Conservation (phyloP, 2,888 invertebrate species). For the Hemithea aestivaria region DNA sequence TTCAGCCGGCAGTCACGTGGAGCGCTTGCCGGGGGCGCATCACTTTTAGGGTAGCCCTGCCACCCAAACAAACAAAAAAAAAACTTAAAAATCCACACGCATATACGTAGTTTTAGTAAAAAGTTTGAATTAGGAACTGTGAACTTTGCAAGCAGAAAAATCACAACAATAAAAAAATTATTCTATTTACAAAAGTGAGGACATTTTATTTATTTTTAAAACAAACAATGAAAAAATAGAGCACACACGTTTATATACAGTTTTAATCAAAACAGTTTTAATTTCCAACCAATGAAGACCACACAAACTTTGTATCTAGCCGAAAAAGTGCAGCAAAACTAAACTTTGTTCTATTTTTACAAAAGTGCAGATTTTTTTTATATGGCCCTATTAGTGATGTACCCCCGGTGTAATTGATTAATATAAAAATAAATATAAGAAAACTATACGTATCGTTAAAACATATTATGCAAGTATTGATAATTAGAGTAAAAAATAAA, state of each 20-base stretch:
- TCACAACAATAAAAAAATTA: conserved; percentile 11
- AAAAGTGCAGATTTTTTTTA: too few relatives aligned
- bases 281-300: too few relatives aligned
- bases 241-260: too few relatives aligned
- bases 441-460: conserved; percentile 31
- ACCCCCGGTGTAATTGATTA: conserved; percentile 42
- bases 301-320: too few relatives aligned
- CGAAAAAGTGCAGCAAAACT: conserved; percentile 14
- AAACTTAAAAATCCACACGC: conserved; percentile 10
- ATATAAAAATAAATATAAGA: conserved; percentile 15
- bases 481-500: conserved; percentile 65
- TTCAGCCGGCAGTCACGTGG: conserved; percentile 76
- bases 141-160: too few relatives aligned
- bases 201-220: too few relatives aligned
- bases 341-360: too few relatives aligned
- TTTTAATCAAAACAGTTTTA: too few relatives aligned
- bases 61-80: conserved; percentile 17
- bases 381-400: conserved; percentile 71
- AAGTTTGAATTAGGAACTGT: too few relatives aligned
- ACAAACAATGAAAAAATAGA: too few relatives aligned
- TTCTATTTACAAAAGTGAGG: too few relatives aligned
- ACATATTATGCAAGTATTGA: conserved; percentile 59
- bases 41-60: conserved; percentile 65
- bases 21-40: conserved; percentile 75
- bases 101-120: too few relatives aligned